These are phyloP conservation scores for Yoshiicerus persimilis DNA, from an alignment of 1,140 invertebrate genomes.

Conservation along the genomic window DNA sequence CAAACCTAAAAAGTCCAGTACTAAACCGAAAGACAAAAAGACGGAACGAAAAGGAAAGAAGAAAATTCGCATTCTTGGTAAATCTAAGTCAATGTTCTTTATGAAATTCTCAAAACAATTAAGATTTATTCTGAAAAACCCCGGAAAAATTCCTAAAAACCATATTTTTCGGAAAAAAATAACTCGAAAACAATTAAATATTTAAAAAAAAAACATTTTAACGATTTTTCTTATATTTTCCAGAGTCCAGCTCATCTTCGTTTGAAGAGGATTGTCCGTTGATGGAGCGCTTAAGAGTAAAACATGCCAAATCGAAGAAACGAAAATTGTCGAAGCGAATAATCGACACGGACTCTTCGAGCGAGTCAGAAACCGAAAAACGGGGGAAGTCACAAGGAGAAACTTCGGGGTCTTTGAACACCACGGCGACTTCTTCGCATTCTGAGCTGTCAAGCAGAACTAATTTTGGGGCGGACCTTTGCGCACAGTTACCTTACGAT, in stretches of 20 bases:
- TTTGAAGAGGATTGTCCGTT: background rate
- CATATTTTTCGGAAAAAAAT: too few relatives aligned
- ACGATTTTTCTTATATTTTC: too few relatives aligned
- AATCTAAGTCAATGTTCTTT: background rate
- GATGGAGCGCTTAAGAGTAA: background rate
- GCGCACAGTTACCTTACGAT: background rate
- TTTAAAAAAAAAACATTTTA: too few relatives aligned
- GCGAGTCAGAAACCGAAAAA: too few relatives aligned
- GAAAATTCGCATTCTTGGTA: background rate
- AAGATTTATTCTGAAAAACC: too few relatives aligned
- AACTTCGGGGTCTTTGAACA: background rate
- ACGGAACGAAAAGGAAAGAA: background rate
- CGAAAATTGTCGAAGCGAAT: background rate
- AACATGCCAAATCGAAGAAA: background rate
- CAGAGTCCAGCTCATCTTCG: background rate
- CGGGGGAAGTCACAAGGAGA: too few relatives aligned
- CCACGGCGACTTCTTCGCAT: background rate
- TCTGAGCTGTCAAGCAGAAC: background rate
- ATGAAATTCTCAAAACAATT: too few relatives aligned
- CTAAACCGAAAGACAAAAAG: background rate
- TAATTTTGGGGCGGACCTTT: background rate
- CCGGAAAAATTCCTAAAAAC: too few relatives aligned
- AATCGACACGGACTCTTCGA: background rate
- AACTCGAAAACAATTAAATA: too few relatives aligned
- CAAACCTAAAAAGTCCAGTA: background rate